Percentiles rank a stretch among this genome's conserved stretches.
These are phyloP conservation scores for Capreolus pygargus DNA, from an alignment of 2,113 vertebrate genomes.

Conservation along the genomic window DNA sequence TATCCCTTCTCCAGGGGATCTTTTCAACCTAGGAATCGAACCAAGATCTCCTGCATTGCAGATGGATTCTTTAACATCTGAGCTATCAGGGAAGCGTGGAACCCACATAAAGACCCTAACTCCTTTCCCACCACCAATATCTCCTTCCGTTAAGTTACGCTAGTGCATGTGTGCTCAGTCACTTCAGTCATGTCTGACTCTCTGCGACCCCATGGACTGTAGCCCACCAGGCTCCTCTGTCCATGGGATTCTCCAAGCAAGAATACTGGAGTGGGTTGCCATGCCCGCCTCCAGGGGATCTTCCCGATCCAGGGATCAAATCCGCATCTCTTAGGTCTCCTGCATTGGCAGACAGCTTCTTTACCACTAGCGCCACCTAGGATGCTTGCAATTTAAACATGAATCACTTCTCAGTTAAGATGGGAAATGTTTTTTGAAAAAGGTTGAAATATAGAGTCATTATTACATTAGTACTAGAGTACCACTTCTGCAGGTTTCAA, in stretches of 20 bases:
- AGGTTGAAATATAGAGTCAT: not conserved
- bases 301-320: not conserved
- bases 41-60: not conserved
- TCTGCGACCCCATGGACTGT: not conserved
- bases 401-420: not conserved
- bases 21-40: not conserved
- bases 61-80: fast-evolving
- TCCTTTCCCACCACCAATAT: not conserved
- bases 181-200: not conserved
- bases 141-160: not conserved
- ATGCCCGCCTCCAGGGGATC: not conserved
- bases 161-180: fast-evolving
- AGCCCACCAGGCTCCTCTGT: not conserved
- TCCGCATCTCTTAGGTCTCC: fast-evolving
- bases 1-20: not conserved
- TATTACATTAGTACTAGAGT: not conserved
- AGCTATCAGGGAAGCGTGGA: not conserved
- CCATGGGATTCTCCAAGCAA: not conserved
- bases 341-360: not conserved
- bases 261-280: not conserved
- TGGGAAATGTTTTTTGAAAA: not conserved
- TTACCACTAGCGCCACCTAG: not conserved
- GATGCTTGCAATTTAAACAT: not conserved
- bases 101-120: not conserved
- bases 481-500: not conserved